Evolutionary conservation across 2,888 invertebrate species (phyloP).

Genomic region (Rotaria magnacalcarata): DNA sequence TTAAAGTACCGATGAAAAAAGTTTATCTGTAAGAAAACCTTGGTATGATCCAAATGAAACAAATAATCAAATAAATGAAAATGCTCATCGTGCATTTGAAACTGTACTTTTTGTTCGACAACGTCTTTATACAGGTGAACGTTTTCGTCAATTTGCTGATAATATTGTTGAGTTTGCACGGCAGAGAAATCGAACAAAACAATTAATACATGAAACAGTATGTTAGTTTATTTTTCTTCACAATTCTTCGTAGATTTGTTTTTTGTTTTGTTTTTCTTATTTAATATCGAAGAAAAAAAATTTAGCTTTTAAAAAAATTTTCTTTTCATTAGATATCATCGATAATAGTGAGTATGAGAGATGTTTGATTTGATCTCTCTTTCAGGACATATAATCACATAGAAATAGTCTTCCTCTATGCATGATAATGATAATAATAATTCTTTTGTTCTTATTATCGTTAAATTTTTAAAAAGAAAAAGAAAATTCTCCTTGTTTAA

Average conservation of each 20-base stretch:
- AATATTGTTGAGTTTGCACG: background rate
- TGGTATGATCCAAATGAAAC: background rate
- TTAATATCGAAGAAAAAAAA: background rate
- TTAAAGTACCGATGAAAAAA: conserved; percentile 24
- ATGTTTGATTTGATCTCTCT: too few species aligned
- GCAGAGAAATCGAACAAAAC: conserved; percentile 4
- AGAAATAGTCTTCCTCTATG: too few species aligned
- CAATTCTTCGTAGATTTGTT: background rate
- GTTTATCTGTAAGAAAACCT: conserved; percentile 27
- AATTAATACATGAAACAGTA: conserved; percentile 33
- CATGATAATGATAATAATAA: too few species aligned
- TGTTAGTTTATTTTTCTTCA: background rate
- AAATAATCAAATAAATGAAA: background rate
- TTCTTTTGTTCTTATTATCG: too few species aligned
- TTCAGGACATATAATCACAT: too few species aligned
- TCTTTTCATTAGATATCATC: too few species aligned
- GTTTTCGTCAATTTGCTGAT: background rate
- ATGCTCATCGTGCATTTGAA: conserved; percentile 53
- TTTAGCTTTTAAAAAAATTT: too few species aligned
- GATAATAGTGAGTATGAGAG: too few species aligned
- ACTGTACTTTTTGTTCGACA: conserved; percentile 53
- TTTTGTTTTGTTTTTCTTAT: background rate
- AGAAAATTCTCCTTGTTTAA: background rate
- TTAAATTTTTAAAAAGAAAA: background rate
- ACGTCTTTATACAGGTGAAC: conserved; percentile 35